Conservation (phyloP, 2,113 vertebrate genomes). For the Plotosus lineatus region DNA sequence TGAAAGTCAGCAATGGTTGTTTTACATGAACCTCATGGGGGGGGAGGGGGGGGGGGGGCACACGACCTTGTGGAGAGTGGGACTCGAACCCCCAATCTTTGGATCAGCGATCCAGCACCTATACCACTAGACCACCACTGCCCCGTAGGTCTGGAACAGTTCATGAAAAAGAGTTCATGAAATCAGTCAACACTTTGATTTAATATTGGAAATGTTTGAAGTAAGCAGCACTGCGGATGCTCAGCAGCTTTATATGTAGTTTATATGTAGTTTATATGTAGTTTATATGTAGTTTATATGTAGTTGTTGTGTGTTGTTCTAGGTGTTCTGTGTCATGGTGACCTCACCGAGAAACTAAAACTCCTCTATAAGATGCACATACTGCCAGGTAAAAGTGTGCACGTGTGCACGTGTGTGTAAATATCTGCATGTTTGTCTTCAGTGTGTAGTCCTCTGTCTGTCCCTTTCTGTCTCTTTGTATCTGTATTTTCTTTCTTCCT, state of each 20-base stretch:
- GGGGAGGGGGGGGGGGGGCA: too few species aligned
- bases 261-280: not conserved
- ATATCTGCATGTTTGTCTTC: not conserved
- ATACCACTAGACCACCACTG: too few species aligned
- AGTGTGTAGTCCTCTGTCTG: slow-evolving; percentile 12
- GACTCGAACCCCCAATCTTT: too few species aligned
- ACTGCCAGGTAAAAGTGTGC: slow-evolving; percentile 82
- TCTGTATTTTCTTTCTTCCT: not conserved
- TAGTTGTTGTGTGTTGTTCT: slow-evolving; percentile 36
- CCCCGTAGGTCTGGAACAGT: too few species aligned
- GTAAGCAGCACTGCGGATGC: not conserved
- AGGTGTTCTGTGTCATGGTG: slow-evolving; percentile 91
- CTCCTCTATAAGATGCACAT: slow-evolving; percentile 95
- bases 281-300: not conserved
- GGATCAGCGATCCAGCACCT: too few species aligned
- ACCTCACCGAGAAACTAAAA: slow-evolving; percentile 93
- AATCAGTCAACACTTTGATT: too few species aligned
- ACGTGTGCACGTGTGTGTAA: not conserved
- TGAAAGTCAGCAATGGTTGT: too few species aligned
- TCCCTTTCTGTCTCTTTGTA: not conserved
- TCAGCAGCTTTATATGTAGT: not conserved
- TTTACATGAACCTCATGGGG: too few species aligned
- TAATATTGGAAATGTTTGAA: not conserved
- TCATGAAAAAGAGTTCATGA: too few species aligned
- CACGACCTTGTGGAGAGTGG: too few species aligned